These are phyloP conservation scores for Cyclura pinguis DNA, from an alignment of 2,797 vertebrate genomes.

Conservation along the genomic window DNA sequence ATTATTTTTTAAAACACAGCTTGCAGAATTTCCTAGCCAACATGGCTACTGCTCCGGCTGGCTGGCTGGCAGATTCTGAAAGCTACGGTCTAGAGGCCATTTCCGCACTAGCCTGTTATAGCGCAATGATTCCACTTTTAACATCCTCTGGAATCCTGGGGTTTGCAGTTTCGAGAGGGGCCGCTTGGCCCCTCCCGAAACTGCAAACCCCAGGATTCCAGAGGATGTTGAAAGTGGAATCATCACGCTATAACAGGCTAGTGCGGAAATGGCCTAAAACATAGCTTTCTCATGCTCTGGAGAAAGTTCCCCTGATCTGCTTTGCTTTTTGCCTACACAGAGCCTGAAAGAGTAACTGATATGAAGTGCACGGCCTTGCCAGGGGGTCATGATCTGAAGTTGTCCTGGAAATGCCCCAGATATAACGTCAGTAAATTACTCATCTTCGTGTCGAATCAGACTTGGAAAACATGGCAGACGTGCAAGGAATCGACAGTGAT, in stretches of 20 bases:
- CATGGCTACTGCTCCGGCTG: not conserved
- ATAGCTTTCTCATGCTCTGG: not conserved
- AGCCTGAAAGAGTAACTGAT: not conserved
- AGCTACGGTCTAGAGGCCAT: fast-evolving
- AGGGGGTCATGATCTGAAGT: slow-evolving; percentile 42
- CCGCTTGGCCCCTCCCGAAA: too few species aligned
- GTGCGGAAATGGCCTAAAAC: too few species aligned
- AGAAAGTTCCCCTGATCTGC: not conserved
- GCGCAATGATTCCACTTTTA: too few species aligned
- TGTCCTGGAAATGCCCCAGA: slow-evolving; percentile 60
- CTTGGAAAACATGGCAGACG: fast-evolving
- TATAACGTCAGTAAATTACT: slow-evolving; percentile 45
- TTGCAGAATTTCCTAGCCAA: not conserved
- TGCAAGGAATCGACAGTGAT: not conserved
- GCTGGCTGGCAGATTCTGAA: not conserved
- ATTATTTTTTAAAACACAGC: not conserved
- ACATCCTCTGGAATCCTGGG: too few species aligned
- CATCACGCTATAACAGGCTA: too few species aligned
- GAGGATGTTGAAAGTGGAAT: too few species aligned
- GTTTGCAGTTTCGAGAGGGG: too few species aligned
- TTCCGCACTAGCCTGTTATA: too few species aligned
- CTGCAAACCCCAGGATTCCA: too few species aligned
- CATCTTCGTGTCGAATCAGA: slow-evolving; percentile 14
- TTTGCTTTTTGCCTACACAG: slow-evolving; percentile 25
- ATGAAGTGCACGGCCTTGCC: not conserved